A percentile compares a stretch with the other conserved stretches of the same genome.
These are phyloP conservation scores for Falco punctatus DNA, from an alignment of 2,113 vertebrate genomes.

Conservation along the genomic window DNA sequence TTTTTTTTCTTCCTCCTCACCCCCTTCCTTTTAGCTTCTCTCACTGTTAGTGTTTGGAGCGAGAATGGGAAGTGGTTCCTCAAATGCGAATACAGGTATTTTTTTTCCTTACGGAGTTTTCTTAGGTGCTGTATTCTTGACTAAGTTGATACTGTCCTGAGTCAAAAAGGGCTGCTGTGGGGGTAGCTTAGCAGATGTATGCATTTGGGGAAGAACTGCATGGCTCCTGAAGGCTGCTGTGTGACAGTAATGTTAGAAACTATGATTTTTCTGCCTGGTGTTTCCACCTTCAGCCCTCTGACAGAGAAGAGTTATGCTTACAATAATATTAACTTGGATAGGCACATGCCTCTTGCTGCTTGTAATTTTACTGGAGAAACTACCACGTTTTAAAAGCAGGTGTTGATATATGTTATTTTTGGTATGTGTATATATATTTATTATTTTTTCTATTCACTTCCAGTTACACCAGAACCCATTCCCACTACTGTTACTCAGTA, in stretches of 20 bases:
- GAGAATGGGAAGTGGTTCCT: neutral
- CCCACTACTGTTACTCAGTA: neutral
- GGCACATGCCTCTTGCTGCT: neutral
- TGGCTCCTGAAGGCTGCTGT: neutral
- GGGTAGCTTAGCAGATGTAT: neutral
- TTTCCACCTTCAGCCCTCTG: neutral
- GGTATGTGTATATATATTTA: neutral
- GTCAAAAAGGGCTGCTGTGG: neutral
- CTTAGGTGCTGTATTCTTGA: neutral
- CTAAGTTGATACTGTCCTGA: accelerated
- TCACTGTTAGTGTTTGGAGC: neutral
- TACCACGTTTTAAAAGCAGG: accelerated
- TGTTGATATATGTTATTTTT: neutral
- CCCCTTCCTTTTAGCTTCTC: neutral
- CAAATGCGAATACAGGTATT: neutral
- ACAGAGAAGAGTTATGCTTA: neutral
- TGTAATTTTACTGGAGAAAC: neutral
- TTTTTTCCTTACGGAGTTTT: neutral
- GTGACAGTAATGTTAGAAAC: neutral
- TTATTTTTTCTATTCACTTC: neutral
- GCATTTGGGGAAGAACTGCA: neutral
- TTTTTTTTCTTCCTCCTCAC: too few species aligned
- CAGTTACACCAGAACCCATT: neutral
- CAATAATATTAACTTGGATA: neutral
- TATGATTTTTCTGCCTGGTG: neutral